These are phyloP conservation scores for Hirtodrosophila duncani DNA, from an alignment of 2,888 invertebrate species.

Conservation along the genomic window DNA sequence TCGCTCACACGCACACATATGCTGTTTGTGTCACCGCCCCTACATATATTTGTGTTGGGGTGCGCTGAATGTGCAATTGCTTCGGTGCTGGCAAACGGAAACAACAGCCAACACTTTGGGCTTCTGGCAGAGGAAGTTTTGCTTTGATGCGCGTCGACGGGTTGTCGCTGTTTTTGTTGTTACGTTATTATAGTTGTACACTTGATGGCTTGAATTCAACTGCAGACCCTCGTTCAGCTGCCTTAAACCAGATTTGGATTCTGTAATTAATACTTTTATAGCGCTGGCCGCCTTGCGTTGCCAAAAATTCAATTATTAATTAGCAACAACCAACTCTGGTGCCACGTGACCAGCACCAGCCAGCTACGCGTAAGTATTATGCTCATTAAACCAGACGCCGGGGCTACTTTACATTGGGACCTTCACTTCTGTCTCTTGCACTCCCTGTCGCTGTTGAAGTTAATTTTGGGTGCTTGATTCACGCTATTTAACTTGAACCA, in stretches of 20 bases:
- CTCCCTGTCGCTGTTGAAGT: too few relatives aligned
- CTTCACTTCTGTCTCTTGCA: too few relatives aligned
- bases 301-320: constrained; percentile 70
- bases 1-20: not conserved
- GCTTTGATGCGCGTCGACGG: constrained; percentile 35
- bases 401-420: too few relatives aligned
- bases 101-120: constrained; percentile 51
- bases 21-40: not conserved
- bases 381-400: constrained; percentile 61
- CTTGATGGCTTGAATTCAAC: constrained; percentile 18
- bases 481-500: constrained; percentile 42
- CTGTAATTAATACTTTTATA: constrained; percentile 64
- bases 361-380: constrained; percentile 47
- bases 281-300: constrained; percentile 25
- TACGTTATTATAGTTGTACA: constrained; percentile 6
- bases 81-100: constrained; percentile 53
- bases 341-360: constrained; percentile 8
- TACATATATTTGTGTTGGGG: constrained; percentile 5
- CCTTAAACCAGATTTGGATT: constrained; percentile 45
- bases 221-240: constrained; percentile 12
- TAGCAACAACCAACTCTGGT: constrained; percentile 31
- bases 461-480: constrained; percentile 21
- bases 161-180: constrained; percentile 3
- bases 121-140: constrained; percentile 39
- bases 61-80: constrained; percentile 41